phyloP scores from a whole-genome alignment of 2,888 invertebrate genomes.

The Catocala nupta region DNA sequence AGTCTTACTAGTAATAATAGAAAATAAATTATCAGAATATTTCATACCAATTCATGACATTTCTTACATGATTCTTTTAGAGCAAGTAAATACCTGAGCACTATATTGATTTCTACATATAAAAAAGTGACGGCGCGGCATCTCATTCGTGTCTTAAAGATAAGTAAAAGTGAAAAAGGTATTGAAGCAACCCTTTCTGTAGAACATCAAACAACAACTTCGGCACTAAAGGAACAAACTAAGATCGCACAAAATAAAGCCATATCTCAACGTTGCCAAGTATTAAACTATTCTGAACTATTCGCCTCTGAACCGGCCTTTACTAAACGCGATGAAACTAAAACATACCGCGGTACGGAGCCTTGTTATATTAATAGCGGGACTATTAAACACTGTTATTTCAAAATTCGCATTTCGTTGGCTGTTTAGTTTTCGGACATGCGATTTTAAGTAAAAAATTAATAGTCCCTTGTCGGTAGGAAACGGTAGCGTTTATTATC shows the following conservation, averaged over 20 bases:
- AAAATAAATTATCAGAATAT: too few species aligned
- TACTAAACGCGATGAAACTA: conserved; percentile 55
- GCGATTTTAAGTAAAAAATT: conserved; percentile 67
- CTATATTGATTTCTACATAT: too few species aligned
- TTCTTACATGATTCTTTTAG: too few species aligned
- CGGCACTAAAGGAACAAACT: not conserved
- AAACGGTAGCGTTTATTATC: conserved; percentile 49
- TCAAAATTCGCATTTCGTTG: conserved; percentile 67
- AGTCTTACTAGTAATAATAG: too few species aligned
- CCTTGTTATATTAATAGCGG: conserved; percentile 68
- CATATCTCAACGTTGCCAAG: conserved; percentile 8
- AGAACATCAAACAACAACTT: too few species aligned
- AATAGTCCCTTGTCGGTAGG: conserved; percentile 44
- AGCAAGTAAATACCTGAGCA: too few species aligned
- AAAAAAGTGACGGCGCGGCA: too few species aligned
- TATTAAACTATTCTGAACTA: conserved; percentile 15
- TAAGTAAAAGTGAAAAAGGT: too few species aligned
- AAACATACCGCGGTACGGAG: conserved; percentile 41
- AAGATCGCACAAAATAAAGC: conserved; percentile 4
- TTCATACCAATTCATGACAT: too few species aligned
- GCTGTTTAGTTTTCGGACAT: conserved; percentile 65
- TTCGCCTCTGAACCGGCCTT: conserved; percentile 32
- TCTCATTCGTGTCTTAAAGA: too few species aligned
- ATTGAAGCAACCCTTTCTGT: too few species aligned
- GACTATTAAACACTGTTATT: conserved; percentile 71